Conservation (phyloP, 2,113 vertebrate species). For the Regulus satrapa region DNA sequence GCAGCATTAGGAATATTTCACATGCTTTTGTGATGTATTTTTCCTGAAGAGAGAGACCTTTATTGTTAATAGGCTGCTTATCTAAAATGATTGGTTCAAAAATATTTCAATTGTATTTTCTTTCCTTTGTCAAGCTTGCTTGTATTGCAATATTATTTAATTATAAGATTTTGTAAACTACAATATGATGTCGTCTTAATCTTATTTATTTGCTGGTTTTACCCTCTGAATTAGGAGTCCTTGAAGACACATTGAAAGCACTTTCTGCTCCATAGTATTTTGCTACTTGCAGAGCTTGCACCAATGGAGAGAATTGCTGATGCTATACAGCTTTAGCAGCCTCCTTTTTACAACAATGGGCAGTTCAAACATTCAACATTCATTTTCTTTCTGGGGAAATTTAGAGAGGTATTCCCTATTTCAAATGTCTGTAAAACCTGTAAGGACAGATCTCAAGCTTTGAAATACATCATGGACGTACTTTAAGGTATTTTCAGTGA, state of each 20-base stretch:
- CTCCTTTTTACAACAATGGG: not conserved
- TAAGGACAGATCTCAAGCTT: not conserved
- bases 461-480: not conserved
- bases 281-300: not conserved
- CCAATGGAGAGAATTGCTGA: not conserved
- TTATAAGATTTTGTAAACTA: not conserved
- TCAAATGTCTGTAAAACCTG: not conserved
- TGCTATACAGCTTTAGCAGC: not conserved
- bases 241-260: not conserved
- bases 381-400: not conserved
- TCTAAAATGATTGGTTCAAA: not conserved
- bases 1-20: slow-evolving; percentile 27
- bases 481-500: not conserved
- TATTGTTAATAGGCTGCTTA: not conserved
- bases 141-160: not conserved
- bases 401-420: not conserved
- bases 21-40: not conserved
- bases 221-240: not conserved
- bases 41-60: not conserved
- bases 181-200: not conserved
- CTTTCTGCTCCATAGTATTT: not conserved
- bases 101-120: not conserved
- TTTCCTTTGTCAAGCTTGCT: not conserved
- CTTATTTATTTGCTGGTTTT: not conserved
- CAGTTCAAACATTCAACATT: not conserved